These are phyloP conservation scores for Philhelius pedissequus DNA, from an alignment of 2,888 invertebrate species.

Conservation along the genomic window DNA sequence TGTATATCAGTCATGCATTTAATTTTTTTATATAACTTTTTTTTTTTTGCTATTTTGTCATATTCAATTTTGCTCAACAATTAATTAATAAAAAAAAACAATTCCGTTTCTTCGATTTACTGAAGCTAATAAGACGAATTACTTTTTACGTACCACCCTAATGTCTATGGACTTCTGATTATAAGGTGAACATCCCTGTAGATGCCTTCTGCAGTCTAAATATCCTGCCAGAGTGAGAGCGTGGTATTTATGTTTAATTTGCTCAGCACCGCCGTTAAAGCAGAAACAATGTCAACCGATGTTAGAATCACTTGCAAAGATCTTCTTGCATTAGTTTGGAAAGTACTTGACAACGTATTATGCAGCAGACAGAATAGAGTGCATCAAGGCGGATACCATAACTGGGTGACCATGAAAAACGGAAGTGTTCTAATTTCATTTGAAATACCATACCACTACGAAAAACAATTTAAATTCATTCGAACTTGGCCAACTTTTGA, in stretches of 20 bases:
- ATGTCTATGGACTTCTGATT: not conserved
- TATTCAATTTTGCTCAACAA: too few relatives aligned
- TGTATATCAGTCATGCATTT: too few relatives aligned
- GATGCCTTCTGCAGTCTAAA: constrained; percentile 5
- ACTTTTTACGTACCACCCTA: too few relatives aligned
- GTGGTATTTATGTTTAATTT: constrained; percentile 3
- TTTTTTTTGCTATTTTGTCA: too few relatives aligned
- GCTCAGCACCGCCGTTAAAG: constrained; percentile 21
- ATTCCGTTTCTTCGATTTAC: too few relatives aligned
- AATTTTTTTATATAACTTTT: too few relatives aligned
- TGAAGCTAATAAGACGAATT: too few relatives aligned
- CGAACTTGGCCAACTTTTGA: constrained; percentile 3
- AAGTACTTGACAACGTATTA: constrained; percentile 11
- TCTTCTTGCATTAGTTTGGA: constrained; percentile 39
- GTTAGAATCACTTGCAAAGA: constrained; percentile 52
- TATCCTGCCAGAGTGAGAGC: not conserved
- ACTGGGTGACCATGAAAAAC: constrained; percentile 53
- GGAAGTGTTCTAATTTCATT: constrained; percentile 59
- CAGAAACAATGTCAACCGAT: constrained; percentile 56
- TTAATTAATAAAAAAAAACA: too few relatives aligned
- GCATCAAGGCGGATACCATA: not conserved
- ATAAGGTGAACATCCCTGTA: constrained; percentile 23
- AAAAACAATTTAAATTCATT: not conserved
- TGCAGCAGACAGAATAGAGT: not conserved
- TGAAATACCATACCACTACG: too few relatives aligned